phyloP scores from a whole-genome alignment of 2,113 vertebrate genomes.

The Sciurus niger region DNA sequence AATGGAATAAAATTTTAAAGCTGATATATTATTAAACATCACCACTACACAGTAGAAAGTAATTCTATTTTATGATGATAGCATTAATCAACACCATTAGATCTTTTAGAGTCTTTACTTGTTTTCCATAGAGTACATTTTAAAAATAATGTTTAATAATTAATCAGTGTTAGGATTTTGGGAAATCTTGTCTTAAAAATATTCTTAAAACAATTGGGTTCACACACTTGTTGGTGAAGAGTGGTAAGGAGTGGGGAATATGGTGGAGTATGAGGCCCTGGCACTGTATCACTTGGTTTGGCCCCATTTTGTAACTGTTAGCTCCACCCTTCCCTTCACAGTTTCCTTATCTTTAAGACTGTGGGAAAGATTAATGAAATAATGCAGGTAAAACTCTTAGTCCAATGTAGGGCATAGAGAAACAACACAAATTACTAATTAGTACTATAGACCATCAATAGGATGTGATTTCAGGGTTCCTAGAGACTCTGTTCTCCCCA shows the following conservation, averaged over 20 bases:
- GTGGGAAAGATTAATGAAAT: neutral
- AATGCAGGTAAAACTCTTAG: neutral
- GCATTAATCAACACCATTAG: neutral
- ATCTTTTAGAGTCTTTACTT: neutral
- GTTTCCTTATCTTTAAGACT: neutral
- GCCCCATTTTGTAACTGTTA: neutral
- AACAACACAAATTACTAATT: neutral
- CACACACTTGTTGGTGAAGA: neutral
- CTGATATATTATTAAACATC: neutral
- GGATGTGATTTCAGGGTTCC: neutral
- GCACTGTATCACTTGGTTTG: neutral
- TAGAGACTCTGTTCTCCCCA: neutral
- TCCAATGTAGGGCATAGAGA: neutral
- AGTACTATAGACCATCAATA: neutral
- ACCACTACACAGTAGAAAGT: neutral
- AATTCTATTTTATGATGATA: neutral
- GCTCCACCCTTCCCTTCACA: neutral
- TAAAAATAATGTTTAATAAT: neutral
- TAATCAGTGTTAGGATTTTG: neutral
- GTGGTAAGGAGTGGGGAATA: neutral
- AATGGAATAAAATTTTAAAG: neutral
- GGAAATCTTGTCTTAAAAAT: neutral
- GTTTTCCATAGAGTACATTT: neutral
- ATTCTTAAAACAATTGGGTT: neutral
- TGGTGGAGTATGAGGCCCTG: accelerated